A percentile compares a stretch with the other conserved stretches of the same genome.
These are phyloP conservation scores for Grantiella picta DNA, from an alignment of 2,113 vertebrate species.

Conservation along the genomic window DNA sequence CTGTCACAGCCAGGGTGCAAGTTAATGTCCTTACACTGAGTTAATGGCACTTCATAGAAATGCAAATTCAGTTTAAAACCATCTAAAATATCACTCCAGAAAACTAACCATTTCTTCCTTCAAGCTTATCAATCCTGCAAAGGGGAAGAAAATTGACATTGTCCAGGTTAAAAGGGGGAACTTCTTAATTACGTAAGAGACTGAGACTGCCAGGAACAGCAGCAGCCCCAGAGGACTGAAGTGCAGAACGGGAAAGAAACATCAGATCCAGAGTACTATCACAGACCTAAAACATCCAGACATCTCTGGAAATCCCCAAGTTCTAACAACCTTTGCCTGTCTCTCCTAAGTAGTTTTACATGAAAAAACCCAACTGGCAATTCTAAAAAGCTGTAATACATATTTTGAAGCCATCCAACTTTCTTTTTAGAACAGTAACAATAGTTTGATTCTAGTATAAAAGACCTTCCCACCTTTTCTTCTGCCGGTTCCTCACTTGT, in stretches of 20 bases:
- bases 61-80: not conserved
- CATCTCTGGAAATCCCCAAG: slow-evolving; percentile 15
- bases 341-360: not conserved
- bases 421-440: not conserved
- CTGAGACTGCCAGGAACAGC: not conserved
- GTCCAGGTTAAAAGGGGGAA: not conserved
- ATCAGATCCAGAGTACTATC: not conserved
- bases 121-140: not conserved
- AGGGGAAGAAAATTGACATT: not conserved
- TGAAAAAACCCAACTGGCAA: not conserved
- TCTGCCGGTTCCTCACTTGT: not conserved
- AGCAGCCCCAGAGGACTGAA: not conserved
- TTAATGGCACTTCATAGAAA: not conserved
- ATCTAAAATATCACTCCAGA: not conserved
- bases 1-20: not conserved
- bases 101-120: not conserved
- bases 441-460: not conserved
- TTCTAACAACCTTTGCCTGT: not conserved
- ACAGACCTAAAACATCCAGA: not conserved
- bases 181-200: not conserved
- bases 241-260: not conserved
- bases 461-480: not conserved
- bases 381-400: not conserved
- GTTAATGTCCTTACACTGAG: not conserved
- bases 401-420: not conserved